These are phyloP conservation scores for Leucophora obtusa DNA, from an alignment of 2,888 invertebrate species.

Conservation along the genomic window DNA sequence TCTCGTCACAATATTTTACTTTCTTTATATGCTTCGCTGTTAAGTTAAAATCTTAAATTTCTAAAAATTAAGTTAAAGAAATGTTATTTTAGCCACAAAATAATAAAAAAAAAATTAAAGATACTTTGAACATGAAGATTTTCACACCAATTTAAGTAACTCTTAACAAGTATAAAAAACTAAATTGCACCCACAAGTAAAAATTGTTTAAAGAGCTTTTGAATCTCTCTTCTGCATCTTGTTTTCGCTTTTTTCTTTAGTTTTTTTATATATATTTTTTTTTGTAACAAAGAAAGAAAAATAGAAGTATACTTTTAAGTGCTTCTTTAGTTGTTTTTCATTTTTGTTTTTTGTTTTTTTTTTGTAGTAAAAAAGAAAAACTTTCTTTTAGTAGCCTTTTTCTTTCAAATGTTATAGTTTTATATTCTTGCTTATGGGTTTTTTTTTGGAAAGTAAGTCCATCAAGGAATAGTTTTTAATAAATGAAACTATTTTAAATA, in stretches of 20 bases:
- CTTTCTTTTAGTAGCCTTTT: constrained; percentile 42
- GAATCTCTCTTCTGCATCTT: not conserved
- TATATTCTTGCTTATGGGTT: not conserved
- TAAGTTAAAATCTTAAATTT: not conserved
- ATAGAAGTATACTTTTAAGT: constrained; percentile 53
- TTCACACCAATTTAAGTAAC: constrained; percentile 56
- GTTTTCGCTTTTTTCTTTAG: not conserved
- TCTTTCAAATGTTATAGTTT: constrained; percentile 7
- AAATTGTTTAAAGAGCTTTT: constrained; percentile 35
- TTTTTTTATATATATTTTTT: no score
- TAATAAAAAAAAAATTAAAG: not conserved
- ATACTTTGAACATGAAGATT: constrained; percentile 31
- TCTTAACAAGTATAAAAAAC: constrained; percentile 47
- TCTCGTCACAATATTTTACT: not conserved
- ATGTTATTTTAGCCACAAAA: not conserved
- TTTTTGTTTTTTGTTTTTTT: not conserved
- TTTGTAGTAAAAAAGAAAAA: constrained; percentile 18
- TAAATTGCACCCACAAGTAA: constrained; percentile 54
- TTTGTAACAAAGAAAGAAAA: not conserved
- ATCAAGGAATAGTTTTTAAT: constrained; percentile 37
- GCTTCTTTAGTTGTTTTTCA: constrained; percentile 1
- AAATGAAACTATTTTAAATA: constrained; percentile 26
- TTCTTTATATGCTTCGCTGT: not conserved
- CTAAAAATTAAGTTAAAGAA: not conserved
- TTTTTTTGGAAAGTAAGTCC: constrained; percentile 18